These are phyloP conservation scores for Pteruthius melanotis DNA, from an alignment of 2,113 vertebrate species.

Conservation along the genomic window DNA sequence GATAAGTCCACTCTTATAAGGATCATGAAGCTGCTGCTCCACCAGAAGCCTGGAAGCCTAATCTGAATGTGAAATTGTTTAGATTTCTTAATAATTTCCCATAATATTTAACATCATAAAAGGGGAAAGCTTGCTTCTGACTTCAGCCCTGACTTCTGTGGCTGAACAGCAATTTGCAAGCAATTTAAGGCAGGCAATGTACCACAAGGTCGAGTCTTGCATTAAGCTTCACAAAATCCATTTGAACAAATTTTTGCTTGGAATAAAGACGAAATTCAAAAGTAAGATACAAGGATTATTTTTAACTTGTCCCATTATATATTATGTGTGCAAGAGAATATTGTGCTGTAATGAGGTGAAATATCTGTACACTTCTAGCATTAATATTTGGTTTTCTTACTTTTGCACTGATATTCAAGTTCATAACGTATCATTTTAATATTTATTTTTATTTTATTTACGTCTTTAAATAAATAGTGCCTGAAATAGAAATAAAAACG, in stretches of 20 bases:
- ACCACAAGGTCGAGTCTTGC: rapidly evolving
- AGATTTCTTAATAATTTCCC: not conserved
- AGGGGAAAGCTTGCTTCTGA: not conserved
- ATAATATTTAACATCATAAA: not conserved
- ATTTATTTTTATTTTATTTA: not conserved
- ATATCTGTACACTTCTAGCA: not conserved
- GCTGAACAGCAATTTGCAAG: not conserved
- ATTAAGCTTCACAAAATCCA: not conserved
- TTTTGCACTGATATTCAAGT: not conserved
- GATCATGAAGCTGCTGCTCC: not conserved
- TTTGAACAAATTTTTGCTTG: not conserved
- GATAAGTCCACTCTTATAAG: not conserved
- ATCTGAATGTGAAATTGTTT: not conserved
- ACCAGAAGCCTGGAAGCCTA: not conserved
- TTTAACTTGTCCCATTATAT: not conserved
- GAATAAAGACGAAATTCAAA: not conserved
- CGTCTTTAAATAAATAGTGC: not conserved
- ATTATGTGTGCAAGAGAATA: not conserved
- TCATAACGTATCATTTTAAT: not conserved
- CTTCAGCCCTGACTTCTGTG: not conserved
- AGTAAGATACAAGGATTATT: not conserved
- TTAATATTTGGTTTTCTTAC: not conserved
- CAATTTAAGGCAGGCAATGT: not conserved
- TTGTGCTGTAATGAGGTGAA: not conserved
- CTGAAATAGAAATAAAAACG: not conserved